Evolutionary conservation across 2,113 vertebrate species (phyloP), one percentile per base, ranked within the genome.

Genomic region (Mastomys coucha): DNA sequence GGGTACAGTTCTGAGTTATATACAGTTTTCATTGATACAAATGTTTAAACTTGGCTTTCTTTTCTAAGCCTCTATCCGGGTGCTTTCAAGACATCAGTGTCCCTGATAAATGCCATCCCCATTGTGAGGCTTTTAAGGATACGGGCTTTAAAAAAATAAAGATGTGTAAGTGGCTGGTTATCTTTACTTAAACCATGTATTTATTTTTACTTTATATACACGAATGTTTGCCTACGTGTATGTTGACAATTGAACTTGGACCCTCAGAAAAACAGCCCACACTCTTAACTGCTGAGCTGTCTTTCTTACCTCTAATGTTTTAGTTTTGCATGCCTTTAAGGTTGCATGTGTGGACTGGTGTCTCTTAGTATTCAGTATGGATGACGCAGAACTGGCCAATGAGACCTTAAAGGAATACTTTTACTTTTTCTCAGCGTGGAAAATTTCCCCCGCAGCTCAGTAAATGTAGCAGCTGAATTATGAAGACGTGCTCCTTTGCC

Each of bases 11-110:
- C 95, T 96, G 56, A 65, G 94, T 89, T 91, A 91, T 94, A 98
- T 98, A 96, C 11, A 42, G 73, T 97, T 97, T 96, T 51, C 96
- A 85, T 96, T 98, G 91, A 96, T 97, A 58, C 70, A 89, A 94
- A 60, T 28, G 26, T 92, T 51, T 97, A 69, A 89, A 96, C 80
- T 60, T 67, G 72, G 28, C 80, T 97, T 95, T 65, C 36, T 96
- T 96, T 96, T 95, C 88, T 93, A 92, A 96, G 78, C 60, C 42
- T 88, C 87, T 49, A 72, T 85, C 88, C 89, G 95, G 85, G 36
- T 67, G 26, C 60, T 95, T 96, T 93, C 94, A 95, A 97, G 81
- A 56, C 19, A 51, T 0, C 58, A 81, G 39, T 88, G 87, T 95
- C 78, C 91, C 93, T 94, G 97, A 95, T 91, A 96, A 96, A 96